Conservation (phyloP, 2,797 vertebrate species). For the Aythya fuligula region DNA sequence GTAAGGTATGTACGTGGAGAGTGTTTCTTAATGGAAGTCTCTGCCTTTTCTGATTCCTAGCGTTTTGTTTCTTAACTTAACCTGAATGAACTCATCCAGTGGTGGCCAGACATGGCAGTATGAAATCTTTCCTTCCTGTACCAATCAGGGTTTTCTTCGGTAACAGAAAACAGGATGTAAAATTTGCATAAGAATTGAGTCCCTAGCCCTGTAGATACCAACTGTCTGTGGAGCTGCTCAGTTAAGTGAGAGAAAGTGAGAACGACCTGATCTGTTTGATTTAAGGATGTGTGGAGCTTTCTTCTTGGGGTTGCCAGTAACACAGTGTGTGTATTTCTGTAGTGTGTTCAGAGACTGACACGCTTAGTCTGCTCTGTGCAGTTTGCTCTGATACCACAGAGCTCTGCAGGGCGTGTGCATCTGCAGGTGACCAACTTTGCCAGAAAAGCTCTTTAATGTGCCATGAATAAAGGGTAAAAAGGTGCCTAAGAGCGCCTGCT, state of each 20-base stretch:
- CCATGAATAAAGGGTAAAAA: background rate
- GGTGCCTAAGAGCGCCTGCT: background rate
- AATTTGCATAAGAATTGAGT: background rate
- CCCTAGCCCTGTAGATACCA: background rate
- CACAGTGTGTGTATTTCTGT: rapidly evolving
- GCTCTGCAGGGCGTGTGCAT: background rate
- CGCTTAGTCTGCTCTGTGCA: background rate
- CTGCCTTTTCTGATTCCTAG: background rate
- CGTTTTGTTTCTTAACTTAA: background rate
- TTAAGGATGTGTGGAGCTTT: background rate
- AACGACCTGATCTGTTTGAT: background rate
- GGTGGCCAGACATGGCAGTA: background rate
- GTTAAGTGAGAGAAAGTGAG: background rate
- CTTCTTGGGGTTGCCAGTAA: background rate
- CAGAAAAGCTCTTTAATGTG: background rate
- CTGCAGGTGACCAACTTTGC: background rate
- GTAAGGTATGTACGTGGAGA: background rate
- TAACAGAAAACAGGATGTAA: background rate
- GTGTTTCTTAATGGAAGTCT: background rate
- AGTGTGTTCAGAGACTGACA: rapidly evolving
- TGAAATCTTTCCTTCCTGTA: background rate
- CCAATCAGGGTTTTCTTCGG: background rate
- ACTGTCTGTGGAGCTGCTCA: background rate
- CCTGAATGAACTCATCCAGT: background rate
- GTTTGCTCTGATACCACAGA: background rate